phyloP scores from a whole-genome alignment of 2,888 invertebrate species.

The Ectemnius cavifrons region DNA sequence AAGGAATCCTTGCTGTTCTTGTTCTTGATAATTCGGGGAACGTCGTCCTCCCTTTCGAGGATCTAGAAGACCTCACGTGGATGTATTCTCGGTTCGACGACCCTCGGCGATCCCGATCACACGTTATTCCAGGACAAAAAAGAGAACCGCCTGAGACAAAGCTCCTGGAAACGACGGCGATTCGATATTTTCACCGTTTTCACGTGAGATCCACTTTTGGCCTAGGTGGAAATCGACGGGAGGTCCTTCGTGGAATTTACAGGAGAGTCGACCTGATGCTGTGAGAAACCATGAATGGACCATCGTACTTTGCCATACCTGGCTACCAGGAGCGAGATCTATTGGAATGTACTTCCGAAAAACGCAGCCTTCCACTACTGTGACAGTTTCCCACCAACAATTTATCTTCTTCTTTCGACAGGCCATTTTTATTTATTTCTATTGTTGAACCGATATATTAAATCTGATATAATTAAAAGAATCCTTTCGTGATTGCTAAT shows the following conservation, averaged over 20 bases:
- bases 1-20: conserved; percentile 15
- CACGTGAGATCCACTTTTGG: conserved; percentile 33
- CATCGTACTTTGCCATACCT: conserved; percentile 30
- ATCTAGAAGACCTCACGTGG: background rate
- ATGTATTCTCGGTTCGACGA: conserved; percentile 39
- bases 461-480: no score
- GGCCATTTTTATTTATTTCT: conserved; percentile 10
- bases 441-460: background rate
- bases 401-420: conserved; percentile 16
- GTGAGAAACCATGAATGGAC: conserved; percentile 66
- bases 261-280: conserved; percentile 63
- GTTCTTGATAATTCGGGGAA: conserved; percentile 47
- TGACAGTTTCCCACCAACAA: background rate
- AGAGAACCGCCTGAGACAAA: conserved; percentile 46
- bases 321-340: conserved; percentile 14
- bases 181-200: conserved; percentile 59
- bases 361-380: background rate
- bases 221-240: conserved; percentile 42
- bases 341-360: conserved; percentile 17
- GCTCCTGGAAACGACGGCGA: conserved; percentile 49
- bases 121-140: conserved; percentile 41
- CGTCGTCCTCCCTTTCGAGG: conserved; percentile 15
- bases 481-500: no score
- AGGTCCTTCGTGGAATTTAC: conserved; percentile 62
- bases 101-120: conserved; percentile 33